Percentiles rank a stretch among this genome's conserved stretches.
phyloP scores from a whole-genome alignment of 2,113 vertebrate species.

The Neolamprologus hecqui region DNA sequence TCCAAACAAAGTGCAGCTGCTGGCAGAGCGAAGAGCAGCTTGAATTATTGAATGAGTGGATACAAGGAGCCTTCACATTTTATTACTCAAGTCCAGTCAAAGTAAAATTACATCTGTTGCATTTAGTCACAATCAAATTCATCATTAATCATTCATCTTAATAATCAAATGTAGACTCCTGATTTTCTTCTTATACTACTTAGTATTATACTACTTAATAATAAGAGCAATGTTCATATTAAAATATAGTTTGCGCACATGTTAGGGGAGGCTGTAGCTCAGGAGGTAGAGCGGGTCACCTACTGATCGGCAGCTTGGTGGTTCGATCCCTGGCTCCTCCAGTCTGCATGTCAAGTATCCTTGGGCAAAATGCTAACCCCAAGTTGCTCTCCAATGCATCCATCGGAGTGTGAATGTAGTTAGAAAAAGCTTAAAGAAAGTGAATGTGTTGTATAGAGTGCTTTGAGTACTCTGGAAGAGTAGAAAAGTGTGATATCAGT shows the following conservation, averaged over 20 bases:
- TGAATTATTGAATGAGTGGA: background rate
- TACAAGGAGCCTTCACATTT: background rate
- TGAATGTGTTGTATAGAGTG: background rate
- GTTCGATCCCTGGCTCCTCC: background rate
- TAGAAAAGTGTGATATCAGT: rapidly evolving
- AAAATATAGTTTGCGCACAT: background rate
- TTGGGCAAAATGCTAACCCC: background rate
- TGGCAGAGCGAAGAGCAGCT: background rate
- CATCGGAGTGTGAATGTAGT: background rate
- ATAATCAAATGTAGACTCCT: background rate
- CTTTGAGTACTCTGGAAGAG: background rate
- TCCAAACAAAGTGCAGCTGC: constrained; percentile 7
- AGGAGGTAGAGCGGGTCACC: background rate
- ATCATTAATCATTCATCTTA: background rate
- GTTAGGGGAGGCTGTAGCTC: background rate
- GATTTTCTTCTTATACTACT: background rate
- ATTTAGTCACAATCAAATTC: background rate
- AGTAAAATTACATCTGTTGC: background rate
- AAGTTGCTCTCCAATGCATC: background rate
- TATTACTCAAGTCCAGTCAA: background rate
- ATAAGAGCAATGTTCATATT: background rate
- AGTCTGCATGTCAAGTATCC: background rate
- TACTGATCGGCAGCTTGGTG: background rate
- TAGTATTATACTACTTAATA: background rate
- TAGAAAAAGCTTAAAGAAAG: background rate